Conservation (phyloP, 2,888 invertebrate genomes). For the Hirtodrosophila trivittata region DNA sequence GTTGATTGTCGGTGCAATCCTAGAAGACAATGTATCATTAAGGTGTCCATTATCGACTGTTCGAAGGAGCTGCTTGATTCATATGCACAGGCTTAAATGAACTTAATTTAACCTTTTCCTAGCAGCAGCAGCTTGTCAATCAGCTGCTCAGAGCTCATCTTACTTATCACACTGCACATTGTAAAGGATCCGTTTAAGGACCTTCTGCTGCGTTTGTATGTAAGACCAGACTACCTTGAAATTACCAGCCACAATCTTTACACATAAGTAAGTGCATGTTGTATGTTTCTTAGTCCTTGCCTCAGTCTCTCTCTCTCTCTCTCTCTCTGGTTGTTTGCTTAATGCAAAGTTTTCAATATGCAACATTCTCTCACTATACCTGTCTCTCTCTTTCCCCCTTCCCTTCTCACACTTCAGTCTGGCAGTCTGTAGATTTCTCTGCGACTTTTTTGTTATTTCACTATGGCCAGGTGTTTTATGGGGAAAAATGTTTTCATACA, state of each 20-base stretch:
- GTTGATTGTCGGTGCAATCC: no score
- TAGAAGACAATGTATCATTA: no score
- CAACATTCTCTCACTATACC: conserved; percentile 35
- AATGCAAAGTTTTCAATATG: conserved; percentile 73
- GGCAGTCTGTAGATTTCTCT: background rate
- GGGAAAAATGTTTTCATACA: conserved; percentile 69
- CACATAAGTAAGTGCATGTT: conserved; percentile 13
- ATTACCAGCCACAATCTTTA: conserved; percentile 28
- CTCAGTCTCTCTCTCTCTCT: conserved; percentile 10
- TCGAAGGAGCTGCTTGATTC: no score
- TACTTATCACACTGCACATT: no score
- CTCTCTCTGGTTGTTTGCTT: conserved; percentile 56
- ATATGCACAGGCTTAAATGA: no score
- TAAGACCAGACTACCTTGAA: conserved; percentile 50
- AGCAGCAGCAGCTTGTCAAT: no score
- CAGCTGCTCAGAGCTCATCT: no score
- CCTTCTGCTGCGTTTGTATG: no score
- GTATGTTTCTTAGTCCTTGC: conserved; percentile 46
- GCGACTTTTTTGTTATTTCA: conserved; percentile 13
- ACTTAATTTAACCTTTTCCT: no score
- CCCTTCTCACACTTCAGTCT: background rate
- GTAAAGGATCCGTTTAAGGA: no score
- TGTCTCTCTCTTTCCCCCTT: background rate
- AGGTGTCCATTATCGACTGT: no score
- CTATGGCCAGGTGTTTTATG: conserved; percentile 68